Evolutionary conservation across 2,888 invertebrate genomes (phyloP).

Genomic region (Xestoiulus laeticollis): DNA sequence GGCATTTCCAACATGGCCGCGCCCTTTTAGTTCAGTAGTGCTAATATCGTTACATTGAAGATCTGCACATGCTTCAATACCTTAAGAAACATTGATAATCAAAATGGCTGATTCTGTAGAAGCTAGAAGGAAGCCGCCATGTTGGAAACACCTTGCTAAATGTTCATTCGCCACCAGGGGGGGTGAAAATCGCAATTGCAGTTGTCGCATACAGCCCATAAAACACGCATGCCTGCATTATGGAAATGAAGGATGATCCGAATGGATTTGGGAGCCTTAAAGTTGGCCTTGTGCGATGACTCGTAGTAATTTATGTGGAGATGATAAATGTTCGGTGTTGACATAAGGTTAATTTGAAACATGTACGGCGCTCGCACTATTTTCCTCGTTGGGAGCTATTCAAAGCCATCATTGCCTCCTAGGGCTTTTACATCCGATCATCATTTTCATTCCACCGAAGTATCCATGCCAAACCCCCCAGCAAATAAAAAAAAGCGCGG

Average conservation of each 20-base stretch:
- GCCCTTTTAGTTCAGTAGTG: too few relatives aligned
- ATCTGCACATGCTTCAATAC: too few relatives aligned
- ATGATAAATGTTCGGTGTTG: conserved; percentile 51
- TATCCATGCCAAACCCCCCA: not conserved
- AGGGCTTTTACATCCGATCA: conserved; percentile 29
- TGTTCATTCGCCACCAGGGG: too few relatives aligned
- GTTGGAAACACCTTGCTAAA: too few relatives aligned
- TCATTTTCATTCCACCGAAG: conserved; percentile 23
- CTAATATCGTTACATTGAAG: too few relatives aligned
- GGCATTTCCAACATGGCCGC: too few relatives aligned
- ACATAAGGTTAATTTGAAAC: conserved; percentile 52
- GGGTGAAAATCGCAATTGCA: too few relatives aligned
- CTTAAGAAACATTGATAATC: too few relatives aligned
- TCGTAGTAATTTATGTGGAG: conserved; percentile 49
- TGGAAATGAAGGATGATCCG: conserved; percentile 36
- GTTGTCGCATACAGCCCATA: too few relatives aligned
- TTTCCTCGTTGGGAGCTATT: conserved; percentile 11
- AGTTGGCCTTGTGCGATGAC: conserved; percentile 47
- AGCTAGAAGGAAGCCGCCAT: too few relatives aligned
- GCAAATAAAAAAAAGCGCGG: not conserved
- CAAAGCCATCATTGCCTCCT: conserved; percentile 34
- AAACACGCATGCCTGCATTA: not conserved
- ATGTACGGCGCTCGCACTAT: conserved; percentile 31
- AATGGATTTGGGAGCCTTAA: conserved; percentile 37
- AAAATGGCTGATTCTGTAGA: too few relatives aligned